Evolutionary conservation across 1,140 invertebrate species (phyloP), one percentile per base, ranked within the genome.

Genomic region (Homalodisca vitripennis): DNA sequence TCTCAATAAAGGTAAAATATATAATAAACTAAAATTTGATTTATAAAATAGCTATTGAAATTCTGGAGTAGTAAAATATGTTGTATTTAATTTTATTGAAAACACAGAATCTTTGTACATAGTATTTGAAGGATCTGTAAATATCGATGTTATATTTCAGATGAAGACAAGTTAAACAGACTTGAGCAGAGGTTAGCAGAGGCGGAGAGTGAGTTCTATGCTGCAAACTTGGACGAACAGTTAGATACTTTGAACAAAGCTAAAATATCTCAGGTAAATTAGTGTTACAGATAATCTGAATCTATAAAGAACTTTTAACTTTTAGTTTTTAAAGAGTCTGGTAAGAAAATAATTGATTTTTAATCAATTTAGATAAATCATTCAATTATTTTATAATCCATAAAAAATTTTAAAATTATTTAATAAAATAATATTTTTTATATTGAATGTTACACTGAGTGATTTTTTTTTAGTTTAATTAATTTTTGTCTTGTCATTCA

Each of bases 221-320:
- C 84, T 3, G 88, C 89, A 0, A 89, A 95, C 77, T 79, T 98
- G 1, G 92, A 94, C 63, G 83, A 86, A 24, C 87, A 88, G 76
- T 86, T 95, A 46, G 85, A 89, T 27, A 82, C 84, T 3, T 81
- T 96, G 41, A 87, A 86, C 17, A 84, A 88, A 32, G 85, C 89
- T 31, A 89, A 90, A 73, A 90, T 77, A 29, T 66, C 71, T 53
- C 78, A 79, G 77, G 77, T 78, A n/a, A n/a, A n/a, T n/a, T n/a
- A n/a, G n/a, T n/a, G n/a, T n/a, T n/a, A n/a, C n/a, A n/a, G n/a
- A n/a, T n/a, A n/a, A n/a, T n/a, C n/a, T n/a, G n/a, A n/a, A n/a
- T n/a, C n/a, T n/a, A n/a, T n/a, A n/a, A n/a, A n/a, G n/a, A n/a
- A n/a, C n/a, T n/a, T n/a, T n/a, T n/a, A n/a, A n/a, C n/a, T n/a